phyloP scores from a whole-genome alignment of 2,113 vertebrate species.

The Ginglymostoma cirratum region DNA sequence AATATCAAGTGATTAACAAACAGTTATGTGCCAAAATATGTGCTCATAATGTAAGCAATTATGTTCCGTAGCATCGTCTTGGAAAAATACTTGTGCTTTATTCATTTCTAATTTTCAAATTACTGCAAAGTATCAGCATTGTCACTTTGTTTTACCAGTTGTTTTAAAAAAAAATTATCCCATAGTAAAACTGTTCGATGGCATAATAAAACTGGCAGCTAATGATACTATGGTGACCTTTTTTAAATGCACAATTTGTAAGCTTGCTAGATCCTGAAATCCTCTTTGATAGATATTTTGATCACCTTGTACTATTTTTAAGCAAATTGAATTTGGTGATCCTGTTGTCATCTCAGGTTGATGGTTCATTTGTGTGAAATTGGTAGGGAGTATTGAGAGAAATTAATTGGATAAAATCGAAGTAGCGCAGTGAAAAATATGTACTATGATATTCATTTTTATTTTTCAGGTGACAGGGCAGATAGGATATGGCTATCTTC shows the following conservation, averaged over 20 bases:
- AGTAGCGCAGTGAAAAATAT: background rate
- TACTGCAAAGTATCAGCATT: background rate
- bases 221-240: background rate
- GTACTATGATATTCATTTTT: no score
- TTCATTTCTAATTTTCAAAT: background rate
- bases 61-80: background rate
- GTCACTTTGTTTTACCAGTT: slow-evolving; percentile 7
- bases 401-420: background rate
- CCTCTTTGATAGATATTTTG: background rate
- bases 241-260: background rate
- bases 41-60: background rate
- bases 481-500: background rate
- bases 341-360: background rate
- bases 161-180: background rate
- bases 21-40: background rate
- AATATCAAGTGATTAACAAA: slow-evolving; percentile 33
- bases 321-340: background rate
- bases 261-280: background rate
- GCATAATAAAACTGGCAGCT: background rate
- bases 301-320: background rate
- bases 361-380: background rate
- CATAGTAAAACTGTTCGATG: background rate
- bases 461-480: background rate
- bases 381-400: background rate
- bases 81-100: background rate